Evolutionary conservation across 1,140 invertebrate species (phyloP).

Genomic region (Chironomus striatipennis): DNA sequence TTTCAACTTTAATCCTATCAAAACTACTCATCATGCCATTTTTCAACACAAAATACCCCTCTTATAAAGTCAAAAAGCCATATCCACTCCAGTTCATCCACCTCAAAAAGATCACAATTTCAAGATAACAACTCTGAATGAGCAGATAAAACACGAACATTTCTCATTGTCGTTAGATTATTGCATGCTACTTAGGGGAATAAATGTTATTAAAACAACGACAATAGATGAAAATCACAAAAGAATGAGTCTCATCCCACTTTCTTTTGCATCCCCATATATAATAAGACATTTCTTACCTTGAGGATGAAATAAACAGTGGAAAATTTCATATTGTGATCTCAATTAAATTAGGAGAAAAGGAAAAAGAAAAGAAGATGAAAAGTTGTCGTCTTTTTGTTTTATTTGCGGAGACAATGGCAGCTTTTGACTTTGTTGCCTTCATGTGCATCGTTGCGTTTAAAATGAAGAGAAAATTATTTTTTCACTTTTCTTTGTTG

Average conservation of each 20-base stretch:
- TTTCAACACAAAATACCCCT: too few species aligned
- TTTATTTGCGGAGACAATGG: not conserved
- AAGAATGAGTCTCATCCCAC: too few species aligned
- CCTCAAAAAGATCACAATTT: not conserved
- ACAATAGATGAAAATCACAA: not conserved
- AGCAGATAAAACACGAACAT: not conserved
- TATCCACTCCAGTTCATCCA: not conserved
- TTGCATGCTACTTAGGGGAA: too few species aligned
- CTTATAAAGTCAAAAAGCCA: too few species aligned
- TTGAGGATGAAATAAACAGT: too few species aligned
- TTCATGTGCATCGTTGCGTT: not conserved
- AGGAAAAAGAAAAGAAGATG: too few species aligned
- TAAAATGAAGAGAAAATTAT: not conserved
- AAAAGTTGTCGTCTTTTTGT: too few species aligned
- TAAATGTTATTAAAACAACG: not conserved
- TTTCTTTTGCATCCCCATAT: too few species aligned
- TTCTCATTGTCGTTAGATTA: not conserved
- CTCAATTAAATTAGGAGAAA: not conserved
- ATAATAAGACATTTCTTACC: too few species aligned
- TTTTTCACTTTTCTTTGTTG: not conserved
- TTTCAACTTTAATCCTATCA: too few species aligned
- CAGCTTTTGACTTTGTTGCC: not conserved
- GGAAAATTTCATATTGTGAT: not conserved
- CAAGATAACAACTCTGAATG: too few species aligned
- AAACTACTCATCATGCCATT: too few species aligned